Percentiles rank a stretch among this genome's conserved stretches.
These are phyloP conservation scores for Pristionchus entomophagus DNA, from an alignment of 2,888 invertebrate genomes.

Conservation along the genomic window DNA sequence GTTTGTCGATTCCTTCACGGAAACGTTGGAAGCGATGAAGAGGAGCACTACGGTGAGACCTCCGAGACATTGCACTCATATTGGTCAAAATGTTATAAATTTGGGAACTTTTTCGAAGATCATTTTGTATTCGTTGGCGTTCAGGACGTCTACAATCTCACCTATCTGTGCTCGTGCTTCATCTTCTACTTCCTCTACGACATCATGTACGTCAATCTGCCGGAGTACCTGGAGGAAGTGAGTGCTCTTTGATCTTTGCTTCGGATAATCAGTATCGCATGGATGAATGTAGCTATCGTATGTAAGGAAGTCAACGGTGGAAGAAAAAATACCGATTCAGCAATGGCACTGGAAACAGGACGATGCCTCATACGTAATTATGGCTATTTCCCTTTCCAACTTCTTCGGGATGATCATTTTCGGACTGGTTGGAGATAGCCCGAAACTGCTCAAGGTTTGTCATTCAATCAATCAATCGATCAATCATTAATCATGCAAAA, in stretches of 20 bases:
- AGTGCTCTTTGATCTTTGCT: not conserved
- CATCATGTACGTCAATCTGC: conserved; percentile 42
- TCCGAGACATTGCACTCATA: not conserved
- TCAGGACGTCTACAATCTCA: not conserved
- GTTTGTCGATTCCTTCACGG: not conserved
- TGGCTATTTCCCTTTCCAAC: not conserved
- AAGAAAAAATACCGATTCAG: not conserved
- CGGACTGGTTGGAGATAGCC: conserved; percentile 15
- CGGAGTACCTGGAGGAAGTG: conserved; percentile 41
- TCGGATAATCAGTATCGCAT: too few relatives aligned
- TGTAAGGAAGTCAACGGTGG: too few relatives aligned
- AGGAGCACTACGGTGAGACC: not conserved
- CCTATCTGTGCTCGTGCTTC: conserved; percentile 1
- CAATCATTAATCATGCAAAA: not conserved
- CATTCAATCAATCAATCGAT: not conserved
- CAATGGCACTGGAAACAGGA: not conserved
- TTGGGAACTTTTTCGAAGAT: too few relatives aligned
- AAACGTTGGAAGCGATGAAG: not conserved
- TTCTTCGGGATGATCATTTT: conserved; percentile 38
- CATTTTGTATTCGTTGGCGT: not conserved
- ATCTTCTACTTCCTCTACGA: conserved; percentile 47
- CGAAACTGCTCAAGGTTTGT: not conserved
- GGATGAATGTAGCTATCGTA: too few relatives aligned
- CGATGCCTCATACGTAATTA: not conserved
- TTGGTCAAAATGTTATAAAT: not conserved